Base-by-base conservation (phyloP, 2,797 vertebrate species). In the Bradypodion pumilum region DNA sequence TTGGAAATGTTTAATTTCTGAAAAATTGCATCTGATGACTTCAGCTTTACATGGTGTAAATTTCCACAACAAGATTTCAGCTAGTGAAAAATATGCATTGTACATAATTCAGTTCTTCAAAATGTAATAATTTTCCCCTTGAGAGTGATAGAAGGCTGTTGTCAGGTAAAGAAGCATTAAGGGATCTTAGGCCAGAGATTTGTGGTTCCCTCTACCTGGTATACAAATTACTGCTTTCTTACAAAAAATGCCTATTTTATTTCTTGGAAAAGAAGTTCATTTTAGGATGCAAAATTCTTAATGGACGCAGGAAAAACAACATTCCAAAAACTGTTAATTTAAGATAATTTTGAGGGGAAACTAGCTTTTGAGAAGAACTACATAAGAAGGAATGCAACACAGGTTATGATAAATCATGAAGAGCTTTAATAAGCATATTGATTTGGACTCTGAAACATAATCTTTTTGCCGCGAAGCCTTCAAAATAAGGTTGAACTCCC, bases 391-490 rank as follows among this genome's bases (percentile, higher is more conserved):
- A 10, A 68, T 19, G 0, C 78, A 89, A 8, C 40, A 81, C 0
- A 42, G 52, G 86, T 35, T 70, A 85, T 65, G n/a, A 69, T 78
- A 87, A 80, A 78, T 44, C 74, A 82, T 29, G 78, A 59, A 52
- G 83, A 85, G 13, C 69, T 91, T 87, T 81, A 86, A 83, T 63
- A 87, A 87, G 85, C 85, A 79, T 82, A 86, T 93, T 90, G 82
- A 63, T 91, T 84, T 62, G 81, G 49, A 46, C 13, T 21, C 21
- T 44, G 27, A 87, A 84, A 91, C 84, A 0, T 7, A 3, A 75
- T 72, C 9, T 70, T 69, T 80, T 76, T 59, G 3, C 13, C 84
- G 80, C 68, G 66, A 75, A 13, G 63, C 80, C 0, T 46, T 63
- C 0, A 83, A 72, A 88, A 76, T 63, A 42, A 86, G 90, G 86